Percentiles rank a stretch among this genome's conserved stretches.
phyloP scores from a whole-genome alignment of 2,888 invertebrate species.

The Ceratothoa steindachneri region DNA sequence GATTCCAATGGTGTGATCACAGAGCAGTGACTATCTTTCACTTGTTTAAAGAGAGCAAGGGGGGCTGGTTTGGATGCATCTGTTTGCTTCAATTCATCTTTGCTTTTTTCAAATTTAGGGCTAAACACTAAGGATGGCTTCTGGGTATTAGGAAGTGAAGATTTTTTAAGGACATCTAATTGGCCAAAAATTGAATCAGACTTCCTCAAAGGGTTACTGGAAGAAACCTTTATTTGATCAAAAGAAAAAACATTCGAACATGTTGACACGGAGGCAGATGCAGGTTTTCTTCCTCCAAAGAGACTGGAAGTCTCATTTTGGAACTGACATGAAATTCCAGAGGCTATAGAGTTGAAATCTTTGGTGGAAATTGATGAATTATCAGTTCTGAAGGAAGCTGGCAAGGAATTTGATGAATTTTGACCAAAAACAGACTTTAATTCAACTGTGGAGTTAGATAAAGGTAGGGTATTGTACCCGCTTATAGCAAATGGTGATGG shows the following conservation, averaged over 20 bases:
- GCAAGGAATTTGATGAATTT: background rate
- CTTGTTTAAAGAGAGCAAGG: background rate
- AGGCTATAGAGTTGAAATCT: background rate
- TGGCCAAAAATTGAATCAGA: background rate
- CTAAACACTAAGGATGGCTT: background rate
- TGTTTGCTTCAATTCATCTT: background rate
- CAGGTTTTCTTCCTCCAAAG: background rate
- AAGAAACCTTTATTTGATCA: background rate
- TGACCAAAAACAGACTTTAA: too few relatives aligned
- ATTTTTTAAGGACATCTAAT: background rate
- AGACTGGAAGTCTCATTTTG: background rate
- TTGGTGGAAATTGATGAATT: background rate
- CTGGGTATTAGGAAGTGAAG: background rate
- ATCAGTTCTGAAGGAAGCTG: background rate
- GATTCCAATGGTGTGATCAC: too few relatives aligned
- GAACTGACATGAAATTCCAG: background rate
- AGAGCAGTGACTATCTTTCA: background rate
- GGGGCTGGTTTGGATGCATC: background rate
- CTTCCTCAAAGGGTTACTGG: background rate
- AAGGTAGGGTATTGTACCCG: too few relatives aligned
- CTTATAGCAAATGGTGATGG: too few relatives aligned
- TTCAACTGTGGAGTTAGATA: too few relatives aligned
- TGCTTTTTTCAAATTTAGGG: background rate
- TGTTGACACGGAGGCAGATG: background rate
- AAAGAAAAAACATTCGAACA: background rate